Conservation (phyloP, 2,888 invertebrate species). For the Sesia bembeciformis region DNA sequence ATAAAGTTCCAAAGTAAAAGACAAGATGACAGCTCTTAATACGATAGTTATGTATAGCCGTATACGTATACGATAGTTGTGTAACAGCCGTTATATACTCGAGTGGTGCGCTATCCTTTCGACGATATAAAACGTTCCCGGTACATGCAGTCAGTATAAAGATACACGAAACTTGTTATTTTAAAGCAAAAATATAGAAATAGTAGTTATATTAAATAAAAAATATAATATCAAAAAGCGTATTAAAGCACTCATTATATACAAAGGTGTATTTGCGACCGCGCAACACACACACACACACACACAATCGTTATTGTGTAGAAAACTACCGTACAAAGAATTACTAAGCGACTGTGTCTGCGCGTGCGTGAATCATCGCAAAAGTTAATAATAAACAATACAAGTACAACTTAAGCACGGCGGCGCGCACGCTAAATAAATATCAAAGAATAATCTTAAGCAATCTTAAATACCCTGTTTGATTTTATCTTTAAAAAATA, state of each 20-base stretch:
- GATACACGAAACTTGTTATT: slow-evolving; percentile 10
- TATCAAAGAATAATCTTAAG: slow-evolving; percentile 70
- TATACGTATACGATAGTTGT: too few species aligned
- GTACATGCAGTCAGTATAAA: too few species aligned
- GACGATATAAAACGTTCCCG: too few species aligned
- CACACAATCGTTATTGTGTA: too few species aligned
- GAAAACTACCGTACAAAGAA: too few species aligned
- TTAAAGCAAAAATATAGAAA: slow-evolving; percentile 41
- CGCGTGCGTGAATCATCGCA: background rate
- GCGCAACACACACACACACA: background rate
- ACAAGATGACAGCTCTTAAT: too few species aligned
- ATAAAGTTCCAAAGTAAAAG: too few species aligned
- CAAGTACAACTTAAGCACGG: slow-evolving; percentile 8
- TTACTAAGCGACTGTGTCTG: too few species aligned
- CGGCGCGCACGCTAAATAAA: slow-evolving; percentile 30
- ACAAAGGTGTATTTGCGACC: slow-evolving; percentile 25
- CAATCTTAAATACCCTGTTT: slow-evolving; percentile 74
- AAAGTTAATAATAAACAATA: background rate
- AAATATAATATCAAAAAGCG: slow-evolving; percentile 60
- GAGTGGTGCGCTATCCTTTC: too few species aligned
- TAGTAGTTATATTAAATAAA: slow-evolving; percentile 32
- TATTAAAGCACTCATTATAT: slow-evolving; percentile 66
- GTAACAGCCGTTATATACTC: too few species aligned
- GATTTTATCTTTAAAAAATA: slow-evolving; percentile 58
- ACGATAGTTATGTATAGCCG: too few species aligned